phyloP scores from a whole-genome alignment of 2,888 invertebrate species.

The Cyclophora albipunctata region DNA sequence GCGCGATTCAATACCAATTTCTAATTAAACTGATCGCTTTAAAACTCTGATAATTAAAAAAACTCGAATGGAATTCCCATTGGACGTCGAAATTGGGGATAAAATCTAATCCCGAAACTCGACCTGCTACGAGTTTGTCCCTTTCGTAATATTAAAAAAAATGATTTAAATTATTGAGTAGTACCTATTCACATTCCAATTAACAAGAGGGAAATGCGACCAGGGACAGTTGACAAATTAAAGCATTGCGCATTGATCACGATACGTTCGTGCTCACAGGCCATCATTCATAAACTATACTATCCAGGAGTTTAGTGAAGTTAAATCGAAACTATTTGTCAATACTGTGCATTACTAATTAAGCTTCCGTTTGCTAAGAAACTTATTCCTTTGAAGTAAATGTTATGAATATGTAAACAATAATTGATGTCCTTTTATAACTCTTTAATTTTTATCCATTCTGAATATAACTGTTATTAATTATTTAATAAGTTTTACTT shows the following conservation, averaged over 20 bases:
- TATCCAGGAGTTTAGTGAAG: too few relatives aligned
- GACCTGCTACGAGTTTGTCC: not conserved
- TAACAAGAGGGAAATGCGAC: slow-evolving; percentile 22
- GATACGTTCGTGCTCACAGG: slow-evolving; percentile 28
- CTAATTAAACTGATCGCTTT: slow-evolving; percentile 17
- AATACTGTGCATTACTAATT: too few relatives aligned
- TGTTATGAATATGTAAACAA: too few relatives aligned
- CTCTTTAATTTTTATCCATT: too few relatives aligned
- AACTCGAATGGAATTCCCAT: slow-evolving; percentile 15
- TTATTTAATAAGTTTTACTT: too few relatives aligned
- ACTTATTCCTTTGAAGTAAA: too few relatives aligned
- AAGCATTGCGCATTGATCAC: slow-evolving; percentile 33
- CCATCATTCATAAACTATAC: too few relatives aligned
- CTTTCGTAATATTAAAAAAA: slow-evolving; percentile 9
- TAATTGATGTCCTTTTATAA: too few relatives aligned
- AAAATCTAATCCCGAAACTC: slow-evolving; percentile 15
- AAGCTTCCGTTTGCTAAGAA: too few relatives aligned
- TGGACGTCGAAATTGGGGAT: slow-evolving; percentile 20
- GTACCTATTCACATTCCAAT: not conserved
- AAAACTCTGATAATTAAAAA: slow-evolving; percentile 16
- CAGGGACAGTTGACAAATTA: slow-evolving; percentile 35
- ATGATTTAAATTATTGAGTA: slow-evolving; percentile 13
- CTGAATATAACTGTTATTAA: too few relatives aligned
- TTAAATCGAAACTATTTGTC: too few relatives aligned
- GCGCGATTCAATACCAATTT: slow-evolving; percentile 12